Percentiles rank a stretch among this genome's conserved stretches.
phyloP scores from a whole-genome alignment of 2,113 vertebrate species.

The Gavia stellata region DNA sequence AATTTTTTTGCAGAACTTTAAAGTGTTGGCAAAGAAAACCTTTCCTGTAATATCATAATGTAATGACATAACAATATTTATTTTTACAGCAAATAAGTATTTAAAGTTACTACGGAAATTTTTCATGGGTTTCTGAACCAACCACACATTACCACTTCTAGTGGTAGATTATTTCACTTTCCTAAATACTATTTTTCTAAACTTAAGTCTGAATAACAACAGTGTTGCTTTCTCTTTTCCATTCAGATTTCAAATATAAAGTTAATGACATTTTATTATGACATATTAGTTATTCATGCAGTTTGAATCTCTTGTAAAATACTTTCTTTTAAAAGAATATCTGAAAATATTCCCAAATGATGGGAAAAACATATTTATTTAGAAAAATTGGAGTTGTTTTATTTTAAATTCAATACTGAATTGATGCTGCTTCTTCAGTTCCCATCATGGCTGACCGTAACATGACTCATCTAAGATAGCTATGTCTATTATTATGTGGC shows the following conservation, averaged over 20 bases:
- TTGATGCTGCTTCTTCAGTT: neutral
- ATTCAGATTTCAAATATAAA: slow-evolving; percentile 8
- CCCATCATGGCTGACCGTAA: neutral
- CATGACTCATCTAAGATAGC: neutral
- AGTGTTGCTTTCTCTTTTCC: neutral
- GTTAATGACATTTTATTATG: slow-evolving; percentile 12
- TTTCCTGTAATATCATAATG: neutral
- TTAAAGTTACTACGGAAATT: neutral
- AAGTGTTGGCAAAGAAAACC: neutral
- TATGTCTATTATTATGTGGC: neutral
- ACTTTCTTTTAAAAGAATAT: neutral
- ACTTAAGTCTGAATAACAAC: neutral
- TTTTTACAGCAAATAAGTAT: neutral
- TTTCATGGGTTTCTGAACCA: neutral
- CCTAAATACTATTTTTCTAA: neutral
- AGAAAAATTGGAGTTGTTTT: neutral
- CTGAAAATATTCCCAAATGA: neutral
- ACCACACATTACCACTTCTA: neutral
- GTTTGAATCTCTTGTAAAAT: neutral
- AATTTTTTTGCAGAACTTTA: neutral
- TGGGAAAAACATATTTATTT: neutral
- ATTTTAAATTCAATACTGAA: neutral
- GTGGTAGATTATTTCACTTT: neutral
- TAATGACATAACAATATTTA: neutral
- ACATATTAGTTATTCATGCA: neutral